Percentiles rank a stretch among this genome's conserved stretches.
Evolutionary conservation across 2,888 invertebrate species (phyloP).

Genomic region (Platycnemis pennipes): DNA sequence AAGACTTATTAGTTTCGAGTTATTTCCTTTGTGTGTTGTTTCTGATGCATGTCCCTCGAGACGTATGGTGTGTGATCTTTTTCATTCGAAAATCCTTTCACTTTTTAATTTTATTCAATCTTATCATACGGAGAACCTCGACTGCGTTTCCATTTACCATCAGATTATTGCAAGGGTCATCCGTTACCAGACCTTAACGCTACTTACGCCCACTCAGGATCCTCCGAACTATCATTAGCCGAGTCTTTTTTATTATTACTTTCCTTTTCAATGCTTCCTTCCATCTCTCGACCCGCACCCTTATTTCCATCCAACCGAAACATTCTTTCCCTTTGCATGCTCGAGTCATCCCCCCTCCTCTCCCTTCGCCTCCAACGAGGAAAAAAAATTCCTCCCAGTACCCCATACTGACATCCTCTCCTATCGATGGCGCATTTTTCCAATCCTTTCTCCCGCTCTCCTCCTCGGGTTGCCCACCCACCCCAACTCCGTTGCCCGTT

Average conservation of each 20-base stretch:
- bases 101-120: too few relatives aligned
- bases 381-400: background rate
- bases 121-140: too few relatives aligned
- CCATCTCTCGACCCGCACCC: background rate
- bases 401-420: background rate
- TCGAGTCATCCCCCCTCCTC: background rate
- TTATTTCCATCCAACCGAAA: background rate
- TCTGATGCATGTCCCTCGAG: too few relatives aligned
- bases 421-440: background rate
- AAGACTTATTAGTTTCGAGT: too few relatives aligned
- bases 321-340: background rate
- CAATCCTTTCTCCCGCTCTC: slow-evolving; percentile 23
- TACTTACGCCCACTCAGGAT: too few relatives aligned
- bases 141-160: too few relatives aligned
- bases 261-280: background rate
- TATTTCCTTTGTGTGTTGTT: too few relatives aligned
- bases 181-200: too few relatives aligned
- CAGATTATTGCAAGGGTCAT: too few relatives aligned
- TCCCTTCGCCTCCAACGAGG: background rate
- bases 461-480: background rate
- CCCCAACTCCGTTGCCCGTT: background rate
- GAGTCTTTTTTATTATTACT: background rate
- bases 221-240: background rate
- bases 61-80: too few relatives aligned
- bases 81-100: too few relatives aligned